These are phyloP conservation scores for Scomber scombrus DNA, from an alignment of 2,113 vertebrate species.

Conservation along the genomic window DNA sequence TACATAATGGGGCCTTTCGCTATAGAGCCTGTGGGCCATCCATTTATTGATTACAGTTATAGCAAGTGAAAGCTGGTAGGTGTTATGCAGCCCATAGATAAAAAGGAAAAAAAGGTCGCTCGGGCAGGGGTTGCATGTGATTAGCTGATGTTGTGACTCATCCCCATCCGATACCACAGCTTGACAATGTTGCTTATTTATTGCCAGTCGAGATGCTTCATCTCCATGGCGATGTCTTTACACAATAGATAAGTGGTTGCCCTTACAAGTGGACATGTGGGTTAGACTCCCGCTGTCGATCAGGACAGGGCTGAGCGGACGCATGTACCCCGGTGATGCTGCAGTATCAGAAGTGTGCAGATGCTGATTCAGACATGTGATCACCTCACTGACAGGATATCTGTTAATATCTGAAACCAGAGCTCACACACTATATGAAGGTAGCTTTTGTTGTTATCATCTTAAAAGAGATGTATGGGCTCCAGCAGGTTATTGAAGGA, in stretches of 20 bases:
- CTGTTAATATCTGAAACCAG: not conserved
- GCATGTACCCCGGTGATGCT: constrained; percentile 17
- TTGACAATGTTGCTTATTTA: constrained; percentile 72
- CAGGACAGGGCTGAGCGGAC: constrained; percentile 43
- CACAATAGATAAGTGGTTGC: constrained; percentile 66
- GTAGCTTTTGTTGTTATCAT: not conserved
- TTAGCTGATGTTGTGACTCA: constrained; percentile 74
- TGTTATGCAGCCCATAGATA: constrained; percentile 36
- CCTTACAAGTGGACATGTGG: constrained; percentile 46
- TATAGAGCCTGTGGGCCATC: not conserved
- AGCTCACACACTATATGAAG: not conserved
- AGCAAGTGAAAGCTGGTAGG: not conserved
- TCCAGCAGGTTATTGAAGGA: not conserved
- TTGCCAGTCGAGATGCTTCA: constrained; percentile 64
- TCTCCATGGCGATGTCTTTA: constrained; percentile 81
- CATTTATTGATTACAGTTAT: constrained; percentile 34
- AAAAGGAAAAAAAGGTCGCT: constrained; percentile 20
- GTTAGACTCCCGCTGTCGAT: constrained; percentile 41
- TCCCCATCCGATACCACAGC: constrained; percentile 30
- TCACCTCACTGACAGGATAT: not conserved
- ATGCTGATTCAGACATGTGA: constrained; percentile 14
- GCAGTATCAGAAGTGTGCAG: not conserved
- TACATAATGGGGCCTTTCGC: not conserved
- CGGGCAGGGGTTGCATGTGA: constrained; percentile 24
- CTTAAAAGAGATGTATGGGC: not conserved